Conservation (phyloP, 2,113 vertebrate genomes). For the Daubentonia madagascariensis region DNA sequence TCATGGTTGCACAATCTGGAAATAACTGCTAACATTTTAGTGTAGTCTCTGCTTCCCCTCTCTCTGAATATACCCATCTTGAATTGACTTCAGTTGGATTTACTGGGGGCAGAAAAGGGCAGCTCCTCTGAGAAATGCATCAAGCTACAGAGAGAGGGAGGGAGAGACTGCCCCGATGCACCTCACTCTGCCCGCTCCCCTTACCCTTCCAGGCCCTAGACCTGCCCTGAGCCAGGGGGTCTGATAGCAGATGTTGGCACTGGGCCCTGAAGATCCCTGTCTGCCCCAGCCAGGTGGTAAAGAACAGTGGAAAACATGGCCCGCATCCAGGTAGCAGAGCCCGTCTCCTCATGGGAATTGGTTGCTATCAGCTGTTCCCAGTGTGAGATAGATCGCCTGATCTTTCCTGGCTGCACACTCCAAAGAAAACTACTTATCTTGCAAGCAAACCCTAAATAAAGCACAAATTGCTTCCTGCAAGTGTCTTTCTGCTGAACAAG, state of each 20-base stretch:
- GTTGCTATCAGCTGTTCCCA: not conserved
- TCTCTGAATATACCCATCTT: not conserved
- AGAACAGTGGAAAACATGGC: not conserved
- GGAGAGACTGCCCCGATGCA: not conserved
- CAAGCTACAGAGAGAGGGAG: not conserved
- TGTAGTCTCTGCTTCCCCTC: not conserved
- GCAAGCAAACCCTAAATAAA: conserved; percentile 1
- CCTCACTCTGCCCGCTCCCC: not conserved
- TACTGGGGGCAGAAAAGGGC: not conserved
- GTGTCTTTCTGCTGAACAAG: conserved; percentile 22
- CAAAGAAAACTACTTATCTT: conserved; percentile 18
- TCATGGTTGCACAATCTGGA: not conserved
- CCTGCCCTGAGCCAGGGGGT: not conserved
- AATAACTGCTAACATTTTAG: not conserved
- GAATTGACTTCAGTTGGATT: not conserved
- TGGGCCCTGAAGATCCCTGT: not conserved
- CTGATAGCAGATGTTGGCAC: not conserved
- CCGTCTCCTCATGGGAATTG: not conserved
- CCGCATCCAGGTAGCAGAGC: not conserved
- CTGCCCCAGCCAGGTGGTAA: not conserved
- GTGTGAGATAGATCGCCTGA: not conserved
- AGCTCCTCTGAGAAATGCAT: not conserved
- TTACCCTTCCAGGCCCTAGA: not conserved
- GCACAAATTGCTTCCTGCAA: conserved; percentile 34
- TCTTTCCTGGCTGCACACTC: not conserved